These are phyloP conservation scores for Syrmaticus mikado DNA, from an alignment of 2,113 vertebrate species.

Conservation along the genomic window DNA sequence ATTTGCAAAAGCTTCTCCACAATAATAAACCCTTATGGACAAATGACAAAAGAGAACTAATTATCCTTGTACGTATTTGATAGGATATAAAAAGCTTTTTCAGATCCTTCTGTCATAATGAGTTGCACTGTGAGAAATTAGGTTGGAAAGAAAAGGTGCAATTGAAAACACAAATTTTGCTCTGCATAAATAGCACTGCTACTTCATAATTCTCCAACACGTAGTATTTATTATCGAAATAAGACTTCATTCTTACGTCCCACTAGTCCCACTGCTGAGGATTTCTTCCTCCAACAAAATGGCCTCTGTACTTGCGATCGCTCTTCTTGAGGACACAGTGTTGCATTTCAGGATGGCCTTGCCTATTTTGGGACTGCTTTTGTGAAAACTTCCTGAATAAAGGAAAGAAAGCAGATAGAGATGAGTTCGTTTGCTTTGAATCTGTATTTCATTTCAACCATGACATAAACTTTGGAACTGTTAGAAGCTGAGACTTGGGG, in stretches of 20 bases:
- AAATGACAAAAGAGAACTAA: constrained; percentile 52
- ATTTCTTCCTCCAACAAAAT: constrained; percentile 28
- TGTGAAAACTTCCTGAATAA: constrained; percentile 55
- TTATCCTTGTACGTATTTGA: constrained; percentile 48
- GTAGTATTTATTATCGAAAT: constrained; percentile 36
- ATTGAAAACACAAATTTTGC: constrained; percentile 48
- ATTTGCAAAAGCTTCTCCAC: constrained; percentile 36
- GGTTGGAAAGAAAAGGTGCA: constrained; percentile 27
- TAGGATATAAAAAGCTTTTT: constrained; percentile 48
- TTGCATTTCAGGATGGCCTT: constrained; percentile 63
- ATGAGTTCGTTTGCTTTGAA: neutral
- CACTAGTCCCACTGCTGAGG: neutral
- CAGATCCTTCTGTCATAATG: constrained; percentile 30
- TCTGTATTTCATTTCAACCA: neutral
- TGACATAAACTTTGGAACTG: neutral
- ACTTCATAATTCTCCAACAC: neutral
- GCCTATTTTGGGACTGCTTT: constrained; percentile 66
- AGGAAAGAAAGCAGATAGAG: neutral
- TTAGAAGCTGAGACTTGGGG: neutral
- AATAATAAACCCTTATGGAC: constrained; percentile 46
- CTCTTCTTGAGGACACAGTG: constrained; percentile 36
- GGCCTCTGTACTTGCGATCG: constrained; percentile 25
- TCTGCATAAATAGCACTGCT: neutral
- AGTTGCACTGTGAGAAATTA: constrained; percentile 36
- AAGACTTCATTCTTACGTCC: constrained; percentile 8